phyloP scores from a whole-genome alignment of 2,113 vertebrate genomes.

The Mastomys coucha region DNA sequence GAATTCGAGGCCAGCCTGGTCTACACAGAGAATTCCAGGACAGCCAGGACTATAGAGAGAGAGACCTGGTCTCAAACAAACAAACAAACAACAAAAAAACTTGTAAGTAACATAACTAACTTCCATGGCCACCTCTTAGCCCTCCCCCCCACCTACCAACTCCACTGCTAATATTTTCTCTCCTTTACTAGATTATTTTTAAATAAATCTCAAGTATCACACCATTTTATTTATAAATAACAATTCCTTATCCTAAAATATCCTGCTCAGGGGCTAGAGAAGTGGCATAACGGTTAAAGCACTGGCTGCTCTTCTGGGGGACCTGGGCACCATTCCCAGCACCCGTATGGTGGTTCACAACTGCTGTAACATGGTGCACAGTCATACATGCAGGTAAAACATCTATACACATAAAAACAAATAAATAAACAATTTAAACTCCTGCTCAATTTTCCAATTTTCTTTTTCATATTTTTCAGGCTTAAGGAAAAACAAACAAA shows the following conservation, averaged over 20 bases:
- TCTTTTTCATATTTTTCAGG: slow-evolving; percentile 1
- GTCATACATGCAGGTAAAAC: not conserved
- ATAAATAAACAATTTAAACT: not conserved
- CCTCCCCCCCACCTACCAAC: not conserved
- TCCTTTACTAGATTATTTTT: not conserved
- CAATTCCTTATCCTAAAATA: slow-evolving; percentile 43
- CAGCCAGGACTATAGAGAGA: not conserved
- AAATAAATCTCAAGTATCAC: not conserved
- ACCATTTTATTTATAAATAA: slow-evolving; percentile 45
- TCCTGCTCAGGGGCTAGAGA: not conserved
- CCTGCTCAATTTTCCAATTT: slow-evolving; percentile 31
- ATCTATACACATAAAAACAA: not conserved
- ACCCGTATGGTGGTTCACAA: not conserved
- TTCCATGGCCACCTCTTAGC: not conserved
- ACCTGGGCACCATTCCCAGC: not conserved
- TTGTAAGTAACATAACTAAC: slow-evolving; percentile 8
- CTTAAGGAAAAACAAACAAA: not conserved
- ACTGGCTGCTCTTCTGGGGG: not conserved
- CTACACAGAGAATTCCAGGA: not conserved
- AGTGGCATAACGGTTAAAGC: not conserved
- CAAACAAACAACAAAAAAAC: not conserved
- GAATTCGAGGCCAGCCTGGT: not conserved
- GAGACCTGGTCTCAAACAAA: not conserved
- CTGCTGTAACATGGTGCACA: not conserved
- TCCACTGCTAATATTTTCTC: not conserved